Percentiles rank a stretch among this genome's conserved stretches.
Evolutionary conservation across 2,888 invertebrate species (phyloP).

Genomic region (Dastarcus helophoroides): DNA sequence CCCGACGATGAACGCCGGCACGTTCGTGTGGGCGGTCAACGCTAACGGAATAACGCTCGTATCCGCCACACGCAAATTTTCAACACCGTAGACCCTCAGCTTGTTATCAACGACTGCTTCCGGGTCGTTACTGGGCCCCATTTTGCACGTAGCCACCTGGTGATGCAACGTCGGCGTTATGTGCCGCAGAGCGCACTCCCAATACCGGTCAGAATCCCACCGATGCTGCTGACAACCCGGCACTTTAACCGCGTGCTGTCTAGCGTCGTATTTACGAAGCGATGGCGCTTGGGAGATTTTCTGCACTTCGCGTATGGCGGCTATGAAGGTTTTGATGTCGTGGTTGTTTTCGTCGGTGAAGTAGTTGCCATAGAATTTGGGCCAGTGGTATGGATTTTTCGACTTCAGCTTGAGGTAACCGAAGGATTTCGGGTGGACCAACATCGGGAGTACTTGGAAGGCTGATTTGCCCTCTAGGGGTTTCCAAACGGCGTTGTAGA

Average conservation of each 20-base stretch:
- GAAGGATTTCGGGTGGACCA: slow-evolving; percentile 60
- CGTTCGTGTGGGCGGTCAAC: slow-evolving; percentile 42
- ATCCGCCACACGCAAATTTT: slow-evolving; percentile 42
- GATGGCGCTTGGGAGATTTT: slow-evolving; percentile 38
- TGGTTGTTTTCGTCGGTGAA: slow-evolving; percentile 49
- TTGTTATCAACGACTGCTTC: slow-evolving; percentile 46
- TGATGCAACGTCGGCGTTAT: slow-evolving; percentile 40
- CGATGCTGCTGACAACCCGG: slow-evolving; percentile 39
- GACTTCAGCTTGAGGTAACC: slow-evolving; percentile 57
- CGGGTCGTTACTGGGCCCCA: slow-evolving; percentile 42
- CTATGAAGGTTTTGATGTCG: slow-evolving; percentile 30
- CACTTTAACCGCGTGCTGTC: slow-evolving; percentile 33
- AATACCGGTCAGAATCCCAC: slow-evolving; percentile 40
- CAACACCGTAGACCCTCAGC: slow-evolving; percentile 41
- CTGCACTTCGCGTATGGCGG: slow-evolving; percentile 39
- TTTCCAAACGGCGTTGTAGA: slow-evolving; percentile 46
- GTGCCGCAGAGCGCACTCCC: slow-evolving; percentile 41
- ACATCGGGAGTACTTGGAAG: slow-evolving; percentile 45
- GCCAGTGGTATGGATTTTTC: slow-evolving; percentile 58
- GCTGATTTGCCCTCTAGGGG: slow-evolving; percentile 37
- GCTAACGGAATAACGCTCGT: slow-evolving; percentile 45
- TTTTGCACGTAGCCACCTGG: slow-evolving; percentile 45
- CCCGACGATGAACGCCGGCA: slow-evolving; percentile 44
- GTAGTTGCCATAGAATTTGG: slow-evolving; percentile 71
- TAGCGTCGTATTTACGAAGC: slow-evolving; percentile 37